Conservation (phyloP, 2,113 vertebrate genomes). For the Pituophis catenifer region DNA sequence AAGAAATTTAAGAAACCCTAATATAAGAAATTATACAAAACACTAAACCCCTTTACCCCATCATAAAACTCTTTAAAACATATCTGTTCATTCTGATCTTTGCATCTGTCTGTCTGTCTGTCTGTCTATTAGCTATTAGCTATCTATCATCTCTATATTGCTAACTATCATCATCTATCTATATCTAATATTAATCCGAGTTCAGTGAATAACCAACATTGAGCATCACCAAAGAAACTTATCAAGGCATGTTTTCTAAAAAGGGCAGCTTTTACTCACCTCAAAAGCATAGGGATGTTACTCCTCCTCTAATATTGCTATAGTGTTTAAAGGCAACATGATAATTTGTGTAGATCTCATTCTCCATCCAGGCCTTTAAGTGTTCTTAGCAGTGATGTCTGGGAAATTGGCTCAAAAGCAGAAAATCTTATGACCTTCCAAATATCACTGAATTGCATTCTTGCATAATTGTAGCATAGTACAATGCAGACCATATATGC, state of each 20-base stretch:
- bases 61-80: neutral
- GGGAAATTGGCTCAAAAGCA: neutral
- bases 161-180: too few species aligned
- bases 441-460: neutral
- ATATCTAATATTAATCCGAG: neutral
- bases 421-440: neutral
- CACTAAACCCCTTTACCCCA: neutral
- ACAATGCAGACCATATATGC: neutral
- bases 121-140: neutral
- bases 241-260: neutral
- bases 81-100: neutral
- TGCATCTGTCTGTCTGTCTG: accelerated
- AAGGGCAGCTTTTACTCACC: neutral
- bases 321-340: neutral
- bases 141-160: neutral
- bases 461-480: neutral
- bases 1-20: neutral
- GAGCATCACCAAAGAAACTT: neutral
- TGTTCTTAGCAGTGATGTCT: neutral
- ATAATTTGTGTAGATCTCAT: neutral
- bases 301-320: neutral
- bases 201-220: neutral
- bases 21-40: neutral
- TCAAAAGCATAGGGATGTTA: neutral
- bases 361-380: neutral